Conservation (phyloP, 2,888 invertebrate genomes). For the Spisula subtruncata region DNA sequence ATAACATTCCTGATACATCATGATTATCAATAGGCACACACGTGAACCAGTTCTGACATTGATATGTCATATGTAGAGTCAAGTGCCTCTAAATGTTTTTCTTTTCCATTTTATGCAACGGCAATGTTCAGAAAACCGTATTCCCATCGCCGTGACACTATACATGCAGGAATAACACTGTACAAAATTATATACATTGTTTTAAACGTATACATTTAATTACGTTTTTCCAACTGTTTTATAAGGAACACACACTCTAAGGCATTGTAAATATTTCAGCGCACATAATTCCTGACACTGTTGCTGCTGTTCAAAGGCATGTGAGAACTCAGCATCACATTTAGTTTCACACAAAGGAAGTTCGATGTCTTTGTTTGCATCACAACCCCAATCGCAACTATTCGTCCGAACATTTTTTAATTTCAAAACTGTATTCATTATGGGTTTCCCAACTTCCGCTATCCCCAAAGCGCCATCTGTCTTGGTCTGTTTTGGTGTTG, state of each 20-base stretch:
- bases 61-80: too few relatives aligned
- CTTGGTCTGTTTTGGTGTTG: not conserved
- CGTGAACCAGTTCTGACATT: too few relatives aligned
- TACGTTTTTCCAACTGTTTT: not conserved
- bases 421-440: not conserved
- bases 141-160: too few relatives aligned
- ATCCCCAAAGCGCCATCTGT: not conserved
- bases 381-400: conserved; percentile 6
- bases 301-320: not conserved
- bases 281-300: conserved; percentile 27
- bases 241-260: not conserved
- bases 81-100: too few relatives aligned
- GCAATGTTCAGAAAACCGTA: too few relatives aligned
- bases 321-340: conserved; percentile 9
- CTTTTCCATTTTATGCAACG: too few relatives aligned
- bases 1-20: too few relatives aligned
- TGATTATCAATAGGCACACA: too few relatives aligned
- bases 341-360: conserved; percentile 6
- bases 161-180: not conserved
- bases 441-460: not conserved
- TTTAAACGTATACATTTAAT: not conserved
- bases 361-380: not conserved
- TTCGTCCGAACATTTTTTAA: not conserved
- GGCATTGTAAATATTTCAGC: not conserved
- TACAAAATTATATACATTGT: not conserved